These are phyloP conservation scores for Lottia gigantea DNA, from an alignment of 2,888 invertebrate genomes.

Conservation along the genomic window DNA sequence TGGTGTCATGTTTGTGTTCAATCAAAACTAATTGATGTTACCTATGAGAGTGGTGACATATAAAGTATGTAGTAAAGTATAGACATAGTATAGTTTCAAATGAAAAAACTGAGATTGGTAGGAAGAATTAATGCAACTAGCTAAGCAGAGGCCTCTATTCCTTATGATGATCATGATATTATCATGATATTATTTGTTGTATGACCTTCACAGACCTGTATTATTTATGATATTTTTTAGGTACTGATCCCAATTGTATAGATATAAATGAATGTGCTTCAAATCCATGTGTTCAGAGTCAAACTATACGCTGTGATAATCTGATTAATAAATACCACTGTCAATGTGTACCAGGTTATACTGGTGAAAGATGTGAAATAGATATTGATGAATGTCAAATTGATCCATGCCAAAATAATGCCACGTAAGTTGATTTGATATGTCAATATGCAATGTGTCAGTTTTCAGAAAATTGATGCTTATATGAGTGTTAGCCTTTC, in stretches of 20 bases:
- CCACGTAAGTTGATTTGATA: constrained; percentile 10
- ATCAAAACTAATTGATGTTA: too few species aligned
- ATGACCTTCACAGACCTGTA: not conserved
- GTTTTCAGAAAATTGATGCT: too few species aligned
- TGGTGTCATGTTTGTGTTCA: too few species aligned
- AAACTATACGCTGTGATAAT: constrained; percentile 28
- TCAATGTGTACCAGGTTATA: constrained; percentile 42
- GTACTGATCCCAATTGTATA: constrained; percentile 30
- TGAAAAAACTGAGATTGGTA: too few species aligned
- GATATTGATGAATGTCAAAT: constrained; percentile 38
- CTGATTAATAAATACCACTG: constrained; percentile 38
- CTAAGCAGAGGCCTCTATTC: not conserved
- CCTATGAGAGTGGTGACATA: too few species aligned
- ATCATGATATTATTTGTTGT: not conserved
- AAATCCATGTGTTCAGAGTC: constrained; percentile 35
- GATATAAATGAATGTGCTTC: constrained; percentile 44
- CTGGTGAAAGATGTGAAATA: constrained; percentile 30
- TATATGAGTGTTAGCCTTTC: too few species aligned
- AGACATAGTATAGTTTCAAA: too few species aligned
- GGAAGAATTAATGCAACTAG: too few species aligned
- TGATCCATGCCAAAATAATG: constrained; percentile 15
- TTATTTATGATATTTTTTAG: constrained; percentile 24
- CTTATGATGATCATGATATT: not conserved
- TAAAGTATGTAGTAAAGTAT: too few species aligned
- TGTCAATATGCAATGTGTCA: too few species aligned